phyloP scores from a whole-genome alignment of 64 coral and sea anemone genomes.

The Orbicella faveolata region DNA sequence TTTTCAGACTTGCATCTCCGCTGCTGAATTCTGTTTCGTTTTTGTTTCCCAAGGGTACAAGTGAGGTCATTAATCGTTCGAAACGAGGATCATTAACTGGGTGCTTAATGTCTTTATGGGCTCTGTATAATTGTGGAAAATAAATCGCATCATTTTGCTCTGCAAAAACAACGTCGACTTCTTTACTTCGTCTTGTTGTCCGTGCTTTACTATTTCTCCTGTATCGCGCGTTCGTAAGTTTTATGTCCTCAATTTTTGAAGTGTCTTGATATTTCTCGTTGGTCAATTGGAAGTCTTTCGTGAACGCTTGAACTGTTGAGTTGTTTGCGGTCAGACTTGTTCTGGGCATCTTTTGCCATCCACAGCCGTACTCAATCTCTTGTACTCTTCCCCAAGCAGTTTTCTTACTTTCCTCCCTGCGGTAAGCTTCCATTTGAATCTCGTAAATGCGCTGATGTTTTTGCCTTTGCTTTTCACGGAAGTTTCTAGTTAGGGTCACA shows the following conservation, averaged over 20 bases:
- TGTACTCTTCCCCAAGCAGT: background rate
- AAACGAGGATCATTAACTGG: conserved; percentile 12
- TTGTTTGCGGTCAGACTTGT: no score
- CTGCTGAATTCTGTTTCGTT: no score
- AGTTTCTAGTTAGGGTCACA: background rate
- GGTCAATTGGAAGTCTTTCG: background rate
- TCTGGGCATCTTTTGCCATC: background rate
- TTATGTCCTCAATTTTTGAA: background rate
- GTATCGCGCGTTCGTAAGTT: background rate
- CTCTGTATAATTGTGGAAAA: background rate
- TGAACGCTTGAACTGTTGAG: background rate
- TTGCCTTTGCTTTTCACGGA: conserved; percentile 5
- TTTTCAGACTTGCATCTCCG: background rate
- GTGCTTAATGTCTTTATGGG: background rate
- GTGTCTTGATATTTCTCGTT: background rate
- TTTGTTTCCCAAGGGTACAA: background rate
- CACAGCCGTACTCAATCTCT: background rate
- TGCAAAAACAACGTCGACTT: background rate
- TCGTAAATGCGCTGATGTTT: background rate
- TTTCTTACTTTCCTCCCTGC: conserved; percentile 1
- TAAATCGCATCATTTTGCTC: background rate
- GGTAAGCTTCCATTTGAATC: conserved; percentile 15
- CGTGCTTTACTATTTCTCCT: background rate
- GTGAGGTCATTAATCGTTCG: background rate
- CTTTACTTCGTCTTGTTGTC: background rate